Evolutionary conservation across 2,113 vertebrate genomes (phyloP).

Genomic region (Thalassarche chlororhynchos): DNA sequence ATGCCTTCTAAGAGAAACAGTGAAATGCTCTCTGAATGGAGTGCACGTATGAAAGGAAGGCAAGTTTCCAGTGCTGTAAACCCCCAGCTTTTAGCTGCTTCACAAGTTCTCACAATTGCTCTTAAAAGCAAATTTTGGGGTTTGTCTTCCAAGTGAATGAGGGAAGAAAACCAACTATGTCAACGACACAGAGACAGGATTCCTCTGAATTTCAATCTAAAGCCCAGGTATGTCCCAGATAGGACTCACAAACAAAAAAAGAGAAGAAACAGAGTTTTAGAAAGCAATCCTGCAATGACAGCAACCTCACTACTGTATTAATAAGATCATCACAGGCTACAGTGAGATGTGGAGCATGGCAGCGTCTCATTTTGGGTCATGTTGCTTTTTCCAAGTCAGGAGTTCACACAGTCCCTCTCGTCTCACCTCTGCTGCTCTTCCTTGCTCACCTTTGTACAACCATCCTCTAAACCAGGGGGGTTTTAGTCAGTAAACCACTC

Average conservation of each 20-base stretch:
- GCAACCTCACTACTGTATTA: not conserved
- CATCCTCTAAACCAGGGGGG: not conserved
- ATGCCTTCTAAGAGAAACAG: not conserved
- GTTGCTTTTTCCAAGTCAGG: not conserved
- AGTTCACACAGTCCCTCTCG: not conserved
- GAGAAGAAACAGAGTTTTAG: not conserved
- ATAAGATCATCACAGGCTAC: not conserved
- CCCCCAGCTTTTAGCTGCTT: not conserved
- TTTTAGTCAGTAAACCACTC: not conserved
- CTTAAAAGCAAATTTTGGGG: not conserved
- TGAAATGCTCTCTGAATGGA: not conserved
- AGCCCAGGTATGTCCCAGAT: not conserved
- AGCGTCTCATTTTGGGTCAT: not conserved
- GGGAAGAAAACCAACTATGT: not conserved
- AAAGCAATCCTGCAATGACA: not conserved
- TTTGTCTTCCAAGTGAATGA: constrained; percentile 11
- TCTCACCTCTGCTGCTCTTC: not conserved
- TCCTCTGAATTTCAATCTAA: not conserved
- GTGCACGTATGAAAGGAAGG: not conserved
- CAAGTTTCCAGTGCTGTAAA: not conserved
- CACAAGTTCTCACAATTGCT: not conserved
- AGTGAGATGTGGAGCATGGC: not conserved
- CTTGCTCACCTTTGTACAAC: not conserved
- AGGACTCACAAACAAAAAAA: not conserved
- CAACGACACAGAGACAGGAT: not conserved